Percentiles rank a stretch among this genome's conserved stretches.
Conservation (phyloP, 2,113 vertebrate species). For the Etia nguti region DNA sequence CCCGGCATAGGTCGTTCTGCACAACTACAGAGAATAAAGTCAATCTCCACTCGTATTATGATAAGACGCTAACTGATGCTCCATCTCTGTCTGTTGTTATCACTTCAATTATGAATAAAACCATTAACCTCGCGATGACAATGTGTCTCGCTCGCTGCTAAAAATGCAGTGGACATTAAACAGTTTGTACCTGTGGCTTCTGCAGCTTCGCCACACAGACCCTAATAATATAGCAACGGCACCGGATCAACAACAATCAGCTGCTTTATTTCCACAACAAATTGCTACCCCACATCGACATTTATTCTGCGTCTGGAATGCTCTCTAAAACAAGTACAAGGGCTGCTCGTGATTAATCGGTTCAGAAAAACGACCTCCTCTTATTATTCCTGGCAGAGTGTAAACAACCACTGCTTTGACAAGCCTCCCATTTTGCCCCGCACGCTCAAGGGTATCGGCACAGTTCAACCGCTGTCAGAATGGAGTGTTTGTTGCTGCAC, state of each 20-base stretch:
- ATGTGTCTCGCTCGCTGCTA: neutral
- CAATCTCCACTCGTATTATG: neutral
- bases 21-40: neutral
- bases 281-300: slow-evolving; percentile 47
- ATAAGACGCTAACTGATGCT: neutral
- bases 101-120: neutral
- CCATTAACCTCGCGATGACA: neutral
- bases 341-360: slow-evolving; percentile 57
- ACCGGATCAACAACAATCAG: slow-evolving; percentile 47
- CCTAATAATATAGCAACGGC: slow-evolving; percentile 21
- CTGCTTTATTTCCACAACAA: slow-evolving; percentile 55
- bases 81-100: neutral
- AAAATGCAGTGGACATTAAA: neutral
- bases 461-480: slow-evolving; percentile 65
- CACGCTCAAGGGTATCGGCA: slow-evolving; percentile 59
- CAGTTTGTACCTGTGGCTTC: neutral
- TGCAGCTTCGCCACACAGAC: neutral
- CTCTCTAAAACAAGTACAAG: slow-evolving; percentile 48
- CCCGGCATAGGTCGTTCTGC: neutral
- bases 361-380: slow-evolving; percentile 44
- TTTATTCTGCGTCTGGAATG: slow-evolving; percentile 43
- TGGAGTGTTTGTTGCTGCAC: slow-evolving; percentile 63
- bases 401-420: slow-evolving; percentile 70
- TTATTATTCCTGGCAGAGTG: slow-evolving; percentile 62
- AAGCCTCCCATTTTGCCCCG: slow-evolving; percentile 58